Evolutionary conservation across 2,888 invertebrate species (phyloP), one percentile per base, ranked within the genome.

Genomic region (Ophion ventricosus): DNA sequence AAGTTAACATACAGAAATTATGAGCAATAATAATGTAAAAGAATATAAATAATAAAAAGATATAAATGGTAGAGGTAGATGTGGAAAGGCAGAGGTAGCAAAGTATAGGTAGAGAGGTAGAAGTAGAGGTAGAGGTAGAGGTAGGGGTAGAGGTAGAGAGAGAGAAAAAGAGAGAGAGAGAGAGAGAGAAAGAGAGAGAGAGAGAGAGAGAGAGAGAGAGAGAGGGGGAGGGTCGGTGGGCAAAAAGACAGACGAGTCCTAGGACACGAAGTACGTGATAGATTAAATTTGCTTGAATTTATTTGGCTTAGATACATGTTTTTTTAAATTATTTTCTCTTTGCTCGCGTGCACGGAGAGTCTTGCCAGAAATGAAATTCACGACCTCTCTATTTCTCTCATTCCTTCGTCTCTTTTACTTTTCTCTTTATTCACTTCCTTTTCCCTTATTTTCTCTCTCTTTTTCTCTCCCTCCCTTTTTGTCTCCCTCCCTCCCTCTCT

Each of bases 261-360:
- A 20, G 20, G 25, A 35, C 56, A 26, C 25, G 76, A 40, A 80
- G 63, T 76, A 77, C 72, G 49, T 61, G 80, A 83, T 61, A 76
- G 76, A 83, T 83, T 83, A 83, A 83, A 83, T 80, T 80, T 67
- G 72, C 73, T 54, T 49, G 63, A 77, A 80, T 83, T 83, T 83
- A 83, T 80, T 78, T 83, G 83, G 80, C 73, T 73, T 25, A 63
- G 54, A 77, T 73, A 23, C 35, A 63, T 56, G 76, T 63, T 23
- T 76, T 56, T 61, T 63, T 49, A n/a, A n/a, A 17, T 23, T 76
- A 63, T 77, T 69, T 43, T 29, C 35, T 26, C 64, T 77, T 77
- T 74, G 43, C 59, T 57, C 8, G 43, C 57, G 40, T 40, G 67
- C 23, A 75, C 61, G 81, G 64, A 64, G 70, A 43, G 70, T 70